phyloP scores from a whole-genome alignment of 2,113 vertebrate species.

The Hucho hucho region DNA sequence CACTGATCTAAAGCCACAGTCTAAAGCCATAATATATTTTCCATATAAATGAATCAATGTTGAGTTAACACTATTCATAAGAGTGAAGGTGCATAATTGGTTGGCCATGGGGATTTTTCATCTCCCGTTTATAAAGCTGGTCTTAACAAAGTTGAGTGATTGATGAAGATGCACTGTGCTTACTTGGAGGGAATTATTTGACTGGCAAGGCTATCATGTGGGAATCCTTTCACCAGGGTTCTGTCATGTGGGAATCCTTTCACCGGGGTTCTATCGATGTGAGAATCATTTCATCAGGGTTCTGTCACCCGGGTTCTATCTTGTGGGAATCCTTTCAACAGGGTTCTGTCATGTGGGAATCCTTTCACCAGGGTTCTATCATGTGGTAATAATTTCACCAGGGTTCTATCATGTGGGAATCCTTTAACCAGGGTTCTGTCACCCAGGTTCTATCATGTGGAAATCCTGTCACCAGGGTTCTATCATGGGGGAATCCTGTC shows the following conservation, averaged over 20 bases:
- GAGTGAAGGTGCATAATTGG: background rate
- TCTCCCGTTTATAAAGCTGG: background rate
- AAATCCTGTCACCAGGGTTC: conserved; percentile 61
- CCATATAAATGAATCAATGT: background rate
- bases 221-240: too few species aligned
- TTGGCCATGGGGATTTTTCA: background rate
- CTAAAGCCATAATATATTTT: conserved; percentile 63
- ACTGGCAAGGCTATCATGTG: background rate
- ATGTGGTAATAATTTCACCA: too few species aligned
- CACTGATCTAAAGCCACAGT: conserved; percentile 56
- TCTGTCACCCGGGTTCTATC: too few species aligned
- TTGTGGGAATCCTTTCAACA: too few species aligned
- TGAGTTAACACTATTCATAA: too few species aligned
- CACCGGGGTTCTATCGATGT: too few species aligned
- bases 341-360: too few species aligned
- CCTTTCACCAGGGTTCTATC: too few species aligned
- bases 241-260: too few species aligned
- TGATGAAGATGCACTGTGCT: conserved; percentile 35
- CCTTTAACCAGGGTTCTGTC: too few species aligned
- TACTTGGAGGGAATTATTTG: conserved; percentile 27
- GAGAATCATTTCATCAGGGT: too few species aligned
- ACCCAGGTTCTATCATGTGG: conserved; percentile 17
- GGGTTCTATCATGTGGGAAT: too few species aligned
- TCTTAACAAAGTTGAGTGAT: conserved; percentile 20
- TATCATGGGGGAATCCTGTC: background rate